Conservation (phyloP, 1,140 invertebrate species). For the Trachymyrmex septentrionalis region DNA sequence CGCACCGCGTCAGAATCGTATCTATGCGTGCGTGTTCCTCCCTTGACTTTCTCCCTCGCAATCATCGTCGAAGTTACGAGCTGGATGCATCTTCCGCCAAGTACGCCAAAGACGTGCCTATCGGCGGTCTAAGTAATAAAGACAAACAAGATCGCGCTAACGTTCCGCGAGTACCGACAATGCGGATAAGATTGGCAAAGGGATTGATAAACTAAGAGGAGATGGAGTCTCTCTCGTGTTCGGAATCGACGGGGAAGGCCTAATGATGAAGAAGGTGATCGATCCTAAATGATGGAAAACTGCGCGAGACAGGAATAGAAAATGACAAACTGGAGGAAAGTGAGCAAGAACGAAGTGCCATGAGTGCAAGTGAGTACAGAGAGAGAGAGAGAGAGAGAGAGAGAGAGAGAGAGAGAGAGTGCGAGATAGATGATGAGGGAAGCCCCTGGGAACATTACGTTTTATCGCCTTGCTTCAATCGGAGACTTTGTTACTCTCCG, state of each 20-base stretch:
- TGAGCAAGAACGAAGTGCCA: background rate
- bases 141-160: conserved; percentile 75
- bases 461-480: conserved; percentile 73
- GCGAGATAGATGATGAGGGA: conserved; percentile 20
- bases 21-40: conserved; percentile 31
- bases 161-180: background rate
- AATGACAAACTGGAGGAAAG: background rate
- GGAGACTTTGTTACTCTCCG: conserved; percentile 53
- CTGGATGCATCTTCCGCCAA: conserved; percentile 11
- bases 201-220: background rate
- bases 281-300: conserved; percentile 19
- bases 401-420: background rate
- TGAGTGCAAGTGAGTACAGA: background rate
- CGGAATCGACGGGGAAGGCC: background rate
- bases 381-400: background rate
- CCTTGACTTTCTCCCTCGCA: conserved; percentile 49
- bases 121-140: conserved; percentile 73
- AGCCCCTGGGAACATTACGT: conserved; percentile 60
- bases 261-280: background rate
- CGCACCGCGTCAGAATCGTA: conserved; percentile 55
- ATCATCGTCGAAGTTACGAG: conserved; percentile 61
- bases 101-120: conserved; percentile 44
- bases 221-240: background rate
- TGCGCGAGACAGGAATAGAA: conserved; percentile 5
- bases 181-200: background rate